Base-by-base conservation (phyloP, 2,797 vertebrate genomes). In the Hylomyscus alleni region DNA sequence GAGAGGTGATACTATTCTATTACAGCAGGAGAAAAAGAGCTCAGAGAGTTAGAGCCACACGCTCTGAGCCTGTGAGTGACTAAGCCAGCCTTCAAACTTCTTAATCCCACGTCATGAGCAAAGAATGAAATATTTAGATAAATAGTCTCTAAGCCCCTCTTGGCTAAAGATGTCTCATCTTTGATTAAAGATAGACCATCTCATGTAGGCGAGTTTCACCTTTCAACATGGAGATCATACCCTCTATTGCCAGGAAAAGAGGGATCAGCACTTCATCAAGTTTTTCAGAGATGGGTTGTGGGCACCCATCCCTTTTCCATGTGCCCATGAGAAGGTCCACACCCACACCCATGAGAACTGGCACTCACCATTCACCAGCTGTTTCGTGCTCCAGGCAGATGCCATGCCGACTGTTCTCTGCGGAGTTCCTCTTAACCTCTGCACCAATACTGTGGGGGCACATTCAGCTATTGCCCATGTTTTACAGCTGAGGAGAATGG, bases 241-340 rank as follows among this genome's bases (percentile, higher is more conserved):
- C 31, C 58, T 83, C 52, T 26, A 58, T 47, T 91, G n/a, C 69
- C 77, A 69, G 69, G 44, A 91, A 80, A 89, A 92, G 50, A 19
- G 85, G 44, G 29, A 14, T 73, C 65, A 93, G 92, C 12, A 58
- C 14, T 91, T 75, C 44, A 90, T 31, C 37, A 22, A 58, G 40
- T 94, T 73, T 50, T 47, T 86, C 29, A 83, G 89, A 89, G 84
- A 82, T 47, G 67, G 52, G 37, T 76, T 93, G 84, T 7, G 26
- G 47, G 86, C 62, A 76, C 29, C n/a, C n/a, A n/a, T n/a, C n/a
- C 69, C 77, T 95, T 92, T 81, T 76, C 75, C n/a, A 31, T 75
- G 85, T 85, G 65, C 19, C 72, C 47, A 60, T 87, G 52, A 65
- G 50, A 65, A 1, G 67, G 60, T 54, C 76, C 73, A 80, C 50